Conservation (phyloP, 2,113 vertebrate genomes). For the Salvelinus alpinus region DNA sequence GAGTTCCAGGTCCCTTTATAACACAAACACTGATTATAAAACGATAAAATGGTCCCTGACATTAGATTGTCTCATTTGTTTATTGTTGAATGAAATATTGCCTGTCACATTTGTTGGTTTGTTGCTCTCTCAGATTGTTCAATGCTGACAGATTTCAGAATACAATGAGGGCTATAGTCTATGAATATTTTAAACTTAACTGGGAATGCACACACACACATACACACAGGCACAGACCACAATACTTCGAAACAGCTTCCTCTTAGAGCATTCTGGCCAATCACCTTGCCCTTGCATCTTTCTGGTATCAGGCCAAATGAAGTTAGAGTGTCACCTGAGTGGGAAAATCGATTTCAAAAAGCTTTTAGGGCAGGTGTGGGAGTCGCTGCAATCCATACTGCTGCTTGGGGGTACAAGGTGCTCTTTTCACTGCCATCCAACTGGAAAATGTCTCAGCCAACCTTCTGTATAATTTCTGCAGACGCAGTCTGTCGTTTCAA, state of each 20-base stretch:
- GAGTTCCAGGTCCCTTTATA: not conserved
- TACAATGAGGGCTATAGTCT: not conserved
- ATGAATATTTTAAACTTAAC: not conserved
- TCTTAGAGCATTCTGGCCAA: conserved; percentile 9
- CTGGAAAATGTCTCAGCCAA: conserved; percentile 41
- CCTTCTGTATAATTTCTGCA: conserved; percentile 29
- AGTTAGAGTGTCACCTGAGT: conserved; percentile 38
- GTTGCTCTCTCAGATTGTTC: not conserved
- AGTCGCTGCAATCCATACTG: conserved; percentile 33
- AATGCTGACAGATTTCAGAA: not conserved
- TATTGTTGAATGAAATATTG: not conserved
- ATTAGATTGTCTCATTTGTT: not conserved
- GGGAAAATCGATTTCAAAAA: conserved; percentile 50
- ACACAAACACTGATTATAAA: not conserved
- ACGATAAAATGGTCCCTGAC: no score
- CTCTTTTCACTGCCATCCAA: conserved; percentile 43
- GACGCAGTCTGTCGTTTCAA: conserved; percentile 34
- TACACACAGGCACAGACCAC: not conserved
- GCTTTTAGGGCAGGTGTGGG: conserved; percentile 43
- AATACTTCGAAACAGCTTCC: not conserved
- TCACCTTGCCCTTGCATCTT: conserved; percentile 21
- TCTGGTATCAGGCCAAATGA: conserved; percentile 23
- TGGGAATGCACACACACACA: not conserved
- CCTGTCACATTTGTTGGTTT: not conserved
- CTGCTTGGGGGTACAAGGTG: conserved; percentile 37